Evolutionary conservation across 2,797 vertebrate genomes (phyloP), one percentile per base, ranked within the genome.

Genomic region (Echeneis naucrates): DNA sequence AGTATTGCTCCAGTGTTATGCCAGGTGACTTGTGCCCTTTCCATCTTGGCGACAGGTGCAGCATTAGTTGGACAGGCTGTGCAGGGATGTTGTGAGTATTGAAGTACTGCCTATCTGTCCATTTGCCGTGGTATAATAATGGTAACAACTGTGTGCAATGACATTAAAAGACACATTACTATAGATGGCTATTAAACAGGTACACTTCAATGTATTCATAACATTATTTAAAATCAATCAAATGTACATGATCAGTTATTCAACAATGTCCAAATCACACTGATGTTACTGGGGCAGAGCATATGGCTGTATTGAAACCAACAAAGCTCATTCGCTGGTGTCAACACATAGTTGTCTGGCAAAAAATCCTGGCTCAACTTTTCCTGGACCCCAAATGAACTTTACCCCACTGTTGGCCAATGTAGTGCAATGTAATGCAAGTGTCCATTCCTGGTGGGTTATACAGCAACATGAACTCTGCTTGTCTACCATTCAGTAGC

Each of bases 11-110:
- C 52, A 40, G 78, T 75, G 73, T 60, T 83, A 79, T 77, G 85
- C 52, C 37, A 67, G 74, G 72, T 78, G 78, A 75, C 67, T 53
- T 56, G 61, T 82, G 77, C 60, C 78, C 77, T 87, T 84, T 86
- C 69, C 65, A 75, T 80, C 76, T 66, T 60, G 61, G 47, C 32
- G 59, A 78, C 78, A 83, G 77, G 68, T 79, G 82, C 60, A 57
- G 79, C 67, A 85, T 85, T 77, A 74, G 63, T 54, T 13, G 53
- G 55, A 82, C 68, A 75, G 35, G 26, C 33, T 66, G 48, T 10
- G 30, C n/a, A 32, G n/a, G 11, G 42, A 50, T 56, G 68, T 66
- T 47, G 17, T 45, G 13, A 48, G 59, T 44, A 21, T 53, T 33
- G 54, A 50, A 30, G n/a, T 35, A 50, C 3, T 32, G 26, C 13